phyloP scores from a whole-genome alignment of 2,113 vertebrate genomes.

The Lampris incognitus region DNA sequence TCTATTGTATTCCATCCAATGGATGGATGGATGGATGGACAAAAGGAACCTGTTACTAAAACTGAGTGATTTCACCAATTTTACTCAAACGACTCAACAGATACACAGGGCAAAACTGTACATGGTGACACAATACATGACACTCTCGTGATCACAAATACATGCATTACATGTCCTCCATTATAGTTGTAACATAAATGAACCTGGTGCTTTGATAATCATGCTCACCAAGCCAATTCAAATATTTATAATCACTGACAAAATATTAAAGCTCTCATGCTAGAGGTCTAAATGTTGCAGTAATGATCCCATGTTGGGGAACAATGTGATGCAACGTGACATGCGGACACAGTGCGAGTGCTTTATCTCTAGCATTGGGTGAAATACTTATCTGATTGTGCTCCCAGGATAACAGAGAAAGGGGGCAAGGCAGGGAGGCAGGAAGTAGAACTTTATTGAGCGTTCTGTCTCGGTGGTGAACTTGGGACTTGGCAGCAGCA shows the following conservation, averaged over 20 bases:
- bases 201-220: conserved; percentile 33
- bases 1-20: no score
- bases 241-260: conserved; percentile 40
- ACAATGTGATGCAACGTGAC: conserved; percentile 34
- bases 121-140: no score
- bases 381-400: conserved; percentile 69
- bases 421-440: conserved; percentile 29
- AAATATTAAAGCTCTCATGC: conserved; percentile 40
- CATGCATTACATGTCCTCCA: not conserved
- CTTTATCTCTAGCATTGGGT: conserved; percentile 47
- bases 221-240: conserved; percentile 22
- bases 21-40: no score
- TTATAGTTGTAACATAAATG: conserved; percentile 32
- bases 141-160: not conserved
- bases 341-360: conserved; percentile 49
- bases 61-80: no score
- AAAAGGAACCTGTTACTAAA: no score
- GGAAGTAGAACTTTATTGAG: conserved; percentile 70
- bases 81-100: no score
- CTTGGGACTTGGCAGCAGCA: conserved; percentile 43
- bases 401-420: conserved; percentile 61
- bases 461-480: conserved; percentile 55
- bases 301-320: conserved; percentile 33
- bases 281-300: conserved; percentile 50
- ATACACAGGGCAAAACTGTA: no score